These are phyloP conservation scores for Spodoptera picta DNA, from an alignment of 2,888 invertebrate genomes.

Conservation along the genomic window DNA sequence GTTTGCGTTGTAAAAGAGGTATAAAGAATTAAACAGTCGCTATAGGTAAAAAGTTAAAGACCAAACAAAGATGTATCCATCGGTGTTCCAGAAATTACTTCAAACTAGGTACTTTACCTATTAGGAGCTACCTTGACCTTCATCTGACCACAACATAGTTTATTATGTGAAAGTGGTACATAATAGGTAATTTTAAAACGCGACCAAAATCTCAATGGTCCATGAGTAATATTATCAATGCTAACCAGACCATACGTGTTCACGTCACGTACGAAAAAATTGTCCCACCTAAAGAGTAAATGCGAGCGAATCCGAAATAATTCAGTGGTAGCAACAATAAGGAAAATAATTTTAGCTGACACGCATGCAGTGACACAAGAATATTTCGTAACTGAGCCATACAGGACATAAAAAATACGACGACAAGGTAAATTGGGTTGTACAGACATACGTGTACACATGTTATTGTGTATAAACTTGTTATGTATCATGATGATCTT, in stretches of 20 bases:
- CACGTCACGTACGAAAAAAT: conserved; percentile 38
- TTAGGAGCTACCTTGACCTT: not conserved
- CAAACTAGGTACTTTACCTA: no score
- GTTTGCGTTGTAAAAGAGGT: no score
- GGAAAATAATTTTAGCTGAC: conserved; percentile 46
- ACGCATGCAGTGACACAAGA: conserved; percentile 23
- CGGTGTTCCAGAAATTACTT: no score
- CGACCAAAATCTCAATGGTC: conserved; percentile 26
- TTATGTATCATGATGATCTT: conserved; percentile 11
- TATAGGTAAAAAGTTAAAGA: no score
- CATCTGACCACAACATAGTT: not conserved
- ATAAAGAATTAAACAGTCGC: no score
- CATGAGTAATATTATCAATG: conserved; percentile 24
- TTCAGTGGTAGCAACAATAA: conserved; percentile 36
- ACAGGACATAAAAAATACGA: conserved; percentile 23
- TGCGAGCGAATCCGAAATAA: conserved; percentile 42
- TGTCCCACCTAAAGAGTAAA: conserved; percentile 28
- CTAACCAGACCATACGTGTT: conserved; percentile 46
- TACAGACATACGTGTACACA: not conserved
- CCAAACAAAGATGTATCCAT: no score
- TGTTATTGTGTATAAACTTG: conserved; percentile 7
- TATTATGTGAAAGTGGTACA: conserved; percentile 28
- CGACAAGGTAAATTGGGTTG: conserved; percentile 29
- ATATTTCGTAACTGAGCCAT: conserved; percentile 38
- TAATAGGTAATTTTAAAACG: conserved; percentile 16